Evolutionary conservation across 2,113 vertebrate species (phyloP), one percentile per base, ranked within the genome.

Genomic region (Daphoenositta chrysoptera): DNA sequence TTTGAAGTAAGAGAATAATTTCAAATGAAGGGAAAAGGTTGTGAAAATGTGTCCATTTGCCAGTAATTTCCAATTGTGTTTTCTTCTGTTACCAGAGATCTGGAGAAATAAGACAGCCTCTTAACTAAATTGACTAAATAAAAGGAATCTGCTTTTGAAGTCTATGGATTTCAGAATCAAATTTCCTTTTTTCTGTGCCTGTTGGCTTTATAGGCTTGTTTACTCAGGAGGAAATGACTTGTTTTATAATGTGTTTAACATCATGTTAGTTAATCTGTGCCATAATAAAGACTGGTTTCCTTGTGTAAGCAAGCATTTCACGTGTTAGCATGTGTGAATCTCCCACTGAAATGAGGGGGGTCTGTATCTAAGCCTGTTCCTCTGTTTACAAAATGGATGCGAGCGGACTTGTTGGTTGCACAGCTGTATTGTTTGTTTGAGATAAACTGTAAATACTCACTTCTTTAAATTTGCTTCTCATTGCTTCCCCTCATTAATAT

Each of bases 141-240:
- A 95, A 95, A 94, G 68, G 76, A 95, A 93, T 95, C 93, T 96
- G 94, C 94, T 97, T 96, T 96, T 96, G 93, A 97, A 95, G 96
- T 95, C 78, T 90, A 90, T 89, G 89, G 89, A 95, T 94, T 94
- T 96, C 68, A 96, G 86, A 95, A 97, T 93, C 93, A 96, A 94
- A 96, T 96, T 97, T 97, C 92, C 92, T 86, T 96, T 96, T 95
- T 95, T 94, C 87, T 90, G 90, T 95, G 94, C 93, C 96, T 97
- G 91, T 91, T 94, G 58, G 84, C 91, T 95, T 96, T 96, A 96
- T 95, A 56, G 94, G 65, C 82, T 97, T 95, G 75, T 96, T 96
- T 96, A 86, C 79, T 95, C 68, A 45, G 84, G 84, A 97, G 96
- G 95, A 96, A 97, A 96, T 97, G 13, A 85, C 94, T 96, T 95